phyloP scores from a whole-genome alignment of 2,113 vertebrate species.

The Anarrhichthys ocellatus region DNA sequence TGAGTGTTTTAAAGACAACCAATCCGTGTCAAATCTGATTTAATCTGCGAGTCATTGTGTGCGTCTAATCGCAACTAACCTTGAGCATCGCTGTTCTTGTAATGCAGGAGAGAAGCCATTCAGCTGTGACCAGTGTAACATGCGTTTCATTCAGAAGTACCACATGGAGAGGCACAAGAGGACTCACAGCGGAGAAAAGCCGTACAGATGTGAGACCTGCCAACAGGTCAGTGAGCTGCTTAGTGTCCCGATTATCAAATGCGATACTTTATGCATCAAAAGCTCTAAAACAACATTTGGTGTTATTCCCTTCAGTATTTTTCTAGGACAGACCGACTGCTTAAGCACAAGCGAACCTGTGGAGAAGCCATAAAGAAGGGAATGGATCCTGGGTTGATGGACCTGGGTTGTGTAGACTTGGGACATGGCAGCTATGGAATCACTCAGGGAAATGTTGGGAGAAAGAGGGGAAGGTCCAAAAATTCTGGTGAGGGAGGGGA shows the following conservation, averaged over 20 bases:
- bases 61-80: not conserved
- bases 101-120: constrained; percentile 95
- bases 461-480: constrained; percentile 94
- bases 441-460: constrained; percentile 94
- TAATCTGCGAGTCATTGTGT: not conserved
- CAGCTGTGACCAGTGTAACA: constrained; percentile 98
- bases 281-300: not conserved
- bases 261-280: not conserved
- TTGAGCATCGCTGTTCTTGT: constrained; percentile 4
- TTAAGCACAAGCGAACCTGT: constrained; percentile 99
- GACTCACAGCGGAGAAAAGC: constrained; percentile 99
- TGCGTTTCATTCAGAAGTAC: constrained; percentile 99
- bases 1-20: constrained; percentile 59
- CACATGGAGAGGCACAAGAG: constrained; percentile 99
- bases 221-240: constrained; percentile 86
- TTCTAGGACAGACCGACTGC: constrained; percentile 97
- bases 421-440: constrained; percentile 88
- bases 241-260: not conserved
- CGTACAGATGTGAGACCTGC: constrained; percentile 99
- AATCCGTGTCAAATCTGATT: not conserved
- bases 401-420: constrained; percentile 85
- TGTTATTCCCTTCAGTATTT: constrained; percentile 87
- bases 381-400: constrained; percentile 89
- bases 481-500: constrained; percentile 87
- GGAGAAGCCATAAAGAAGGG: constrained; percentile 94